These are phyloP conservation scores for Entosphenus tridentatus DNA, from an alignment of 2,113 vertebrate species.

Conservation along the genomic window DNA sequence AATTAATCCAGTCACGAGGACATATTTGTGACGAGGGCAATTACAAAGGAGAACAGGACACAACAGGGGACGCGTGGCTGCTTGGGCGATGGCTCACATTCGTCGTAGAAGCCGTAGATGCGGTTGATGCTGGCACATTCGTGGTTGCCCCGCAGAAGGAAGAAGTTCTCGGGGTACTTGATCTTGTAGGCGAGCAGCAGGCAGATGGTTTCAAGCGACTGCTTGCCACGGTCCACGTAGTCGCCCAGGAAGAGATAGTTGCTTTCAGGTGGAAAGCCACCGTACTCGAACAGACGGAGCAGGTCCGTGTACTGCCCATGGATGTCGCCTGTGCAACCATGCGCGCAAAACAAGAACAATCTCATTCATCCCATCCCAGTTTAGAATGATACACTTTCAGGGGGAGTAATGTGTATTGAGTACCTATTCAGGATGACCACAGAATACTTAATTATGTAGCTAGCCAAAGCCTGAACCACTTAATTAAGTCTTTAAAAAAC, in stretches of 20 bases:
- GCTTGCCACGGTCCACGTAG: slow-evolving; percentile 95
- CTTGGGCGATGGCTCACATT: slow-evolving; percentile 38
- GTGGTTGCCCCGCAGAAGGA: slow-evolving; percentile 84
- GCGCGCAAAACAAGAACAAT: too few relatives aligned
- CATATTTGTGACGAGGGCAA: too few relatives aligned
- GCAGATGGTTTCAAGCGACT: slow-evolving; percentile 93
- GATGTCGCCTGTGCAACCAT: slow-evolving; percentile 48
- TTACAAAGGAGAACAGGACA: too few relatives aligned
- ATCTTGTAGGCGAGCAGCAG: slow-evolving; percentile 93
- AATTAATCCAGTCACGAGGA: too few relatives aligned
- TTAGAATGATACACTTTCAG: too few relatives aligned
- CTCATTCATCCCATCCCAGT: too few relatives aligned
- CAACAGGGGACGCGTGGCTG: too few relatives aligned
- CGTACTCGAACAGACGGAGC: slow-evolving; percentile 86
- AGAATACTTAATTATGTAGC: too few relatives aligned
- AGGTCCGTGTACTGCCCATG: slow-evolving; percentile 97
- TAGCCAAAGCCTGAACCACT: too few relatives aligned
- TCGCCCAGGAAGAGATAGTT: slow-evolving; percentile 96
- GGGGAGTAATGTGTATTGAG: too few relatives aligned
- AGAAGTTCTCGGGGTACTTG: slow-evolving; percentile 97
- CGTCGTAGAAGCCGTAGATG: slow-evolving; percentile 80
- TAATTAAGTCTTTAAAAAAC: too few relatives aligned
- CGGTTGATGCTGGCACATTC: slow-evolving; percentile 97
- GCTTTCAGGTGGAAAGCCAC: slow-evolving; percentile 86
- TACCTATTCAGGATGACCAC: too few relatives aligned